Evolutionary conservation across 2,888 invertebrate genomes (phyloP).

Genomic region (Lathronympha strigana): DNA sequence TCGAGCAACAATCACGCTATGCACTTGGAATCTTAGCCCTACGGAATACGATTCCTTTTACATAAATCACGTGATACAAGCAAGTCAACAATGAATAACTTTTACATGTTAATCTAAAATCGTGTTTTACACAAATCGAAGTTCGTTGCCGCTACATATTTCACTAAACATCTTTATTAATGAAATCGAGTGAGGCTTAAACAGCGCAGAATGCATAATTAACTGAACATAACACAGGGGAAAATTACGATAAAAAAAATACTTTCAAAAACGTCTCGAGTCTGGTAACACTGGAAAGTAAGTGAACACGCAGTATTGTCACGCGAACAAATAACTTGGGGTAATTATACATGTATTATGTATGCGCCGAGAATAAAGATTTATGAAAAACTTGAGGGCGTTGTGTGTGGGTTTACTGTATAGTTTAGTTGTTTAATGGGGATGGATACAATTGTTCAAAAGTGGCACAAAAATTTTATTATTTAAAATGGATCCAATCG

Average conservation of each 20-base stretch:
- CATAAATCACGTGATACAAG: no score
- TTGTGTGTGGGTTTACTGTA: no score
- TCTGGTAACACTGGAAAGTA: slow-evolving; percentile 74
- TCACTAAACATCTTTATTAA: slow-evolving; percentile 37
- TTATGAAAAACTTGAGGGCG: slow-evolving; percentile 28
- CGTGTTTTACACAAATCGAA: not conserved
- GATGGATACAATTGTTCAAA: no score
- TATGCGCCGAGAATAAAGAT: slow-evolving; percentile 52
- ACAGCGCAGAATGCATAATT: slow-evolving; percentile 44
- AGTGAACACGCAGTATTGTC: slow-evolving; percentile 46
- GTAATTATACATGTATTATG: slow-evolving; percentile 62
- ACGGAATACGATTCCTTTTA: no score
- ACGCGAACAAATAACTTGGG: slow-evolving; percentile 64
- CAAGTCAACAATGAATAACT: no score
- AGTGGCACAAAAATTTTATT: no score
- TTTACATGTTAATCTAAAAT: no score
- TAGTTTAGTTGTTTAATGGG: no score
- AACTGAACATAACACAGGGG: slow-evolving; percentile 69
- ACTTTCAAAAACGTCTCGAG: slow-evolving; percentile 67
- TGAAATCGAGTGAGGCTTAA: slow-evolving; percentile 37
- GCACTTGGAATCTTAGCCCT: no score
- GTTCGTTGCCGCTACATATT: slow-evolving; percentile 17
- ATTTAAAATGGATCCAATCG: no score
- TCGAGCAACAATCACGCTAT: no score
- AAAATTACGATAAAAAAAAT: slow-evolving; percentile 70